Evolutionary conservation across 30 jellyfish, hydroid and myxozoan species (phyloP).

Genomic region (Hydractinia echinata): DNA sequence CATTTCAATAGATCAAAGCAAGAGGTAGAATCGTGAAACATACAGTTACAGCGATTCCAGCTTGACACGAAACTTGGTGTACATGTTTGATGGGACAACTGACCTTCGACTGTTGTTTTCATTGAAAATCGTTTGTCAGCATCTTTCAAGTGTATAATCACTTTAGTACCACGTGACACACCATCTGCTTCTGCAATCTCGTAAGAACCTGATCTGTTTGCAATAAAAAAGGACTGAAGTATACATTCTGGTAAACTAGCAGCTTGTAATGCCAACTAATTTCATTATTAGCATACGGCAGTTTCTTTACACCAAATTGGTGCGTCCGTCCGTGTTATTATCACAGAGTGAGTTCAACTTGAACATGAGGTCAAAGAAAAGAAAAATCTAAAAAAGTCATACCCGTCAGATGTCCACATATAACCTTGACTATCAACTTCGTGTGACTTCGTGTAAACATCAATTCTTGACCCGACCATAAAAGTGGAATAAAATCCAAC

Average conservation of each 20-base stretch:
- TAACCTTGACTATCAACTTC: conserved; percentile 58
- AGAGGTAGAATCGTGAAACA: no score
- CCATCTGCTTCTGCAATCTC: conserved; percentile 97
- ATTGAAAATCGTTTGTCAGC: conserved; percentile 63
- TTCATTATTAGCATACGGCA: no score
- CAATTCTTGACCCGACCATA: conserved; percentile 82
- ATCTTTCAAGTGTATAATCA: conserved; percentile 68
- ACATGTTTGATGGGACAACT: not conserved
- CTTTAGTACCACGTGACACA: conserved; percentile 91
- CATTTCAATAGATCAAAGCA: not conserved
- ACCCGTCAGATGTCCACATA: conserved; percentile 96
- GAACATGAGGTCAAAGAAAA: not conserved
- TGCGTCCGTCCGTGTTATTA: no score
- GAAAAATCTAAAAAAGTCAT: not conserved
- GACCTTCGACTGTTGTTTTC: conserved; percentile 86
- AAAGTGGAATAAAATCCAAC: conserved; percentile 88
- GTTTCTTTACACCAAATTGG: no score
- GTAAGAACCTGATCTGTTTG: conserved; percentile 64
- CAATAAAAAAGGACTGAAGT: not conserved
- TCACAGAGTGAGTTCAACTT: not conserved
- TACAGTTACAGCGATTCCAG: no score
- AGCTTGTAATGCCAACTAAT: no score
- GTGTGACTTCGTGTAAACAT: conserved; percentile 82
- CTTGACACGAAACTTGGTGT: no score
- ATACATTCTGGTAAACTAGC: not conserved